Base-by-base conservation (phyloP, 2,797 vertebrate genomes). In the Syndactyla subalaris region DNA sequence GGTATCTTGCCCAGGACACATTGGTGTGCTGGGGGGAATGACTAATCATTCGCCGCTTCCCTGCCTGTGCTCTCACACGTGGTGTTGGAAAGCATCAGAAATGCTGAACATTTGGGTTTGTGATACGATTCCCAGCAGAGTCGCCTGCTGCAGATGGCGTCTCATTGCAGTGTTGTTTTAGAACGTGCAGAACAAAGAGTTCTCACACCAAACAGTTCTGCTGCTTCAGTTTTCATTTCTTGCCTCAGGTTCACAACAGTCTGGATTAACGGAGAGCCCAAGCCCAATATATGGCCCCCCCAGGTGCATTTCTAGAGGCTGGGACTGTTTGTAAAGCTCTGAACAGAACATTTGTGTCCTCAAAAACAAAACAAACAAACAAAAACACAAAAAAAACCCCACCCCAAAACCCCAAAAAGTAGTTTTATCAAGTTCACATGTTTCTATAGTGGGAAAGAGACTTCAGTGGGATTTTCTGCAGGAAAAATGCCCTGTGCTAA, bases 91-190 rank as follows among this genome's bases (percentile, higher is more conserved):
- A 78, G 14, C 58, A 12, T 14, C 72, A 75, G 54, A 55, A 76
- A 34, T 21, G 18, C 16, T 2, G 18, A 51, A 23, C 8, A 6
- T 65, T 45, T 62, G 73, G 38, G 34, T 49, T 41, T 80, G 68
- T 72, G 74, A 38, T 3, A 9, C 1, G 27, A 41, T 4, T 72
- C 32, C 73, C 20, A 3, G 43, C 75, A 45, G 39, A 77, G 36
- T 11, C 0, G 1, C 58, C 48, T 85, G 58, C 62, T 84, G 62
- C 92, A 88, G 49, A 14, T 68, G 70, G 43, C 0, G 0, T 55
- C 79, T 54, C 73, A 17, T 10, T 39, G 73, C 34, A 15, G 3
- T 4, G 18, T 29, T 77, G 26, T 3, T 61, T 57, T 20, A 51
- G 62, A 8, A 55, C 51, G 7, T 9, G 54, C 12, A 38, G 38